Conservation (phyloP, 1,140 invertebrate genomes). For the Bradysia coprophila region DNA sequence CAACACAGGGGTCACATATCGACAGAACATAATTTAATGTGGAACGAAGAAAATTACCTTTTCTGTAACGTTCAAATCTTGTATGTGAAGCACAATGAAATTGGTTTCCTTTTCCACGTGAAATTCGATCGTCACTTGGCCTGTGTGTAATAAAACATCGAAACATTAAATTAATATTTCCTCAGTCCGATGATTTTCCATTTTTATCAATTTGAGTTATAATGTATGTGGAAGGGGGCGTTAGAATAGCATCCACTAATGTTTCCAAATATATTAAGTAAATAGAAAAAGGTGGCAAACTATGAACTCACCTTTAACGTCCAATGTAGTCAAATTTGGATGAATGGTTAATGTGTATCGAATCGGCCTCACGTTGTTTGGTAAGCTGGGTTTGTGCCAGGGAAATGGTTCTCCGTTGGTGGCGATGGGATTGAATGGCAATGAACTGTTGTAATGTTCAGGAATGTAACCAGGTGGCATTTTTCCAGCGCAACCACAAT, state of each 20-base stretch:
- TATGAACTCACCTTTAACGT: constrained; percentile 57
- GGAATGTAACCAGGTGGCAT: constrained; percentile 39
- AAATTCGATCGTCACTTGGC: constrained; percentile 70
- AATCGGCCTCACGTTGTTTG: constrained; percentile 56
- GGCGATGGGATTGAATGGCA: constrained; percentile 41
- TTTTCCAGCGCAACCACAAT: constrained; percentile 50
- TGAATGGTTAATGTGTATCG: constrained; percentile 82
- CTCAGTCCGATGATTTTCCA: too few species aligned
- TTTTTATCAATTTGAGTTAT: background rate
- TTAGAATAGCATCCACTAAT: too few species aligned
- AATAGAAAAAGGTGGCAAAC: too few species aligned
- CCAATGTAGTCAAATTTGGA: constrained; percentile 79
- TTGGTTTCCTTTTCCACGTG: constrained; percentile 65
- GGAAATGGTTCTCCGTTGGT: constrained; percentile 69
- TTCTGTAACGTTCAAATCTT: constrained; percentile 75
- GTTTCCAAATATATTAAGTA: too few species aligned
- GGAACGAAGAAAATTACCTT: constrained; percentile 28
- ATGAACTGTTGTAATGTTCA: constrained; percentile 37
- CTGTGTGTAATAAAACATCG: constrained; percentile 26
- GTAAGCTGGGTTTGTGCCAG: constrained; percentile 74
- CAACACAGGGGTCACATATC: too few species aligned
- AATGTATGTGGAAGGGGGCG: too few species aligned
- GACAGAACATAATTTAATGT: background rate
- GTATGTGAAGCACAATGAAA: constrained; percentile 79
- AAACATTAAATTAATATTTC: constrained; percentile 6